Base-by-base conservation (phyloP, 2,797 vertebrate genomes). In the Botia almorhae region DNA sequence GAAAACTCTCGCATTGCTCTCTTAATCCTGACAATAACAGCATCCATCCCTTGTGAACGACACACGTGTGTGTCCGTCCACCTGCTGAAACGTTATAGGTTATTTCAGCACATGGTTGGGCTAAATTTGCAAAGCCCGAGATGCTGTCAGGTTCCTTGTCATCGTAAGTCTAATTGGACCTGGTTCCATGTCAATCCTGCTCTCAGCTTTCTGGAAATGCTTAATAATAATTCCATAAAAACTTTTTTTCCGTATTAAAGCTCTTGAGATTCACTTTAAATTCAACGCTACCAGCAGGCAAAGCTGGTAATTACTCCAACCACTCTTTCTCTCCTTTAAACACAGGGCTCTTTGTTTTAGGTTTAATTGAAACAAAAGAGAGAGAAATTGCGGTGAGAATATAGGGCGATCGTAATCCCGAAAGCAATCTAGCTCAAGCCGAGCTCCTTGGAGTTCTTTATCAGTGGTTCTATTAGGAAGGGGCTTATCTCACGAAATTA, bases 261-360 rank as follows among this genome's bases (percentile, higher is more conserved):
- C 84, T 80, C 84, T 84, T 84, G 79, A 85, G 83, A 86, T 90
- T 80, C 80, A 88, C 88, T 87, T 87, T 76, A 91, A 92, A 92
- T 89, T 91, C 88, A 88, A 64, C 4, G 48, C 83, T 83, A 82
- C 69, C 81, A 90, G 89, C 81, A 83, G 88, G 86, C 90, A 90
- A 87, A 92, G 88, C 88, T 87, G 78, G 74, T 91, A 92, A 92
- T 93, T 90, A 92, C 88, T 89, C 85, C 89, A 90, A 89, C 86
- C 84, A 88, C 88, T 81, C 79, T 81, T 26, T 26, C 86, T 88
- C 82, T 77, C 61, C 83, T 87, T 85, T 65, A 86, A 88, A 90
- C 86, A 90, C 82, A 71, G 87, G 86, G 86, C 89, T 91, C 82
- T 86, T 81, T 87, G 87, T 90, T 89, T 87, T 85, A 84, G 81